Evolutionary conservation across 1,140 invertebrate genomes (phyloP).

Genomic region (honey bee (Apis mellifera)): Amel_HAv3.1 CM009932.2:7912001-7912500

Average conservation of each 20-base stretch:
- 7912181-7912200: conserved; percentile 80
- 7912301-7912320: conserved; percentile 53
- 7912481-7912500: not conserved
- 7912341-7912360: conserved; percentile 73
- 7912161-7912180: conserved; percentile 79
- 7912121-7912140: conserved; percentile 31
- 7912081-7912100: conserved; percentile 25
- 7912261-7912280: conserved; percentile 45
- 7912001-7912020: not conserved
- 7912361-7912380: conserved; percentile 80
- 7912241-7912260: conserved; percentile 62
- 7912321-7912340: conserved; percentile 38
- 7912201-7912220: conserved; percentile 79
- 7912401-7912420: conserved; percentile 77
- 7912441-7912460: conserved; percentile 47
- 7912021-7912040: not conserved
- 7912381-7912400: conserved; percentile 79
- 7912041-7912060: not conserved
- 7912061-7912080: conserved; percentile 29
- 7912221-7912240: conserved; percentile 76
- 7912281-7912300: conserved; percentile 55
- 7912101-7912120: conserved; percentile 54
- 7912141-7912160: conserved; percentile 65
- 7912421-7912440: conserved; percentile 63
- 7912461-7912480: conserved; percentile 44